Evolutionary conservation across 2,113 vertebrate genomes (phyloP), one percentile per base, ranked within the genome.

Genomic region (Poeciliopsis prolifica): DNA sequence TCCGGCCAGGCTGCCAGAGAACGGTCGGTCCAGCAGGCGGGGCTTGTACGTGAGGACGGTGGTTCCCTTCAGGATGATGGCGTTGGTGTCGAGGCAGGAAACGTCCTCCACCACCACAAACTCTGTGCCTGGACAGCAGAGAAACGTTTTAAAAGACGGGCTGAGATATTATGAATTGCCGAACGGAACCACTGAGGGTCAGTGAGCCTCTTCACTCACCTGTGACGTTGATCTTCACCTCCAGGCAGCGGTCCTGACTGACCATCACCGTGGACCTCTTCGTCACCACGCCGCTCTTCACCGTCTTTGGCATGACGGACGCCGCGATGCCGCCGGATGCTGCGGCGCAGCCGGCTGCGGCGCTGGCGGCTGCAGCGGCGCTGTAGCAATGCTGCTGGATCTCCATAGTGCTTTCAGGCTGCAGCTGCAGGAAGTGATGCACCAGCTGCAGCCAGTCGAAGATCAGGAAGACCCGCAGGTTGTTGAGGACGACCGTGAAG

Each of bases 41-140:
- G 97, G 98, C 80, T 99, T 99, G 75, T 99, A 99, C 5, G 97
- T 99, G 15, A 99, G 97, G 48, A 99, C 98, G 0, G 97, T 98
- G 3, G 97, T 99, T n/a, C 97, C 97, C 85, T 99, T 99, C 75
- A 99, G 88, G 84, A 99, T 98, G 31, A 99, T 93, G 37, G 97
- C 98, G 0, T 90, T 97, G 77, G 97, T 98, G 58, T 99, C 97
- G 0, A 94, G 89, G 91, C 95, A 97, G 37, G 96, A 97, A 15
- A 95, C 94, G 75, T 99, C 98, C 81, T 99, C 98, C 58, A 99
- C 96, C 0, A 99, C 97, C 82, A 99, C 98, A 93, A 99, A 99
- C 85, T 99, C 98, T 0, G 98, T 99, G 44, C 97, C 98, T 99
- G 81, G n/a, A 88, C 13, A 66, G 30, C 31, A 54, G 15, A 0